A percentile compares a stretch with the other conserved stretches of the same genome.
phyloP scores from a whole-genome alignment of 2,888 invertebrate species.

The Chalcis sispes region DNA sequence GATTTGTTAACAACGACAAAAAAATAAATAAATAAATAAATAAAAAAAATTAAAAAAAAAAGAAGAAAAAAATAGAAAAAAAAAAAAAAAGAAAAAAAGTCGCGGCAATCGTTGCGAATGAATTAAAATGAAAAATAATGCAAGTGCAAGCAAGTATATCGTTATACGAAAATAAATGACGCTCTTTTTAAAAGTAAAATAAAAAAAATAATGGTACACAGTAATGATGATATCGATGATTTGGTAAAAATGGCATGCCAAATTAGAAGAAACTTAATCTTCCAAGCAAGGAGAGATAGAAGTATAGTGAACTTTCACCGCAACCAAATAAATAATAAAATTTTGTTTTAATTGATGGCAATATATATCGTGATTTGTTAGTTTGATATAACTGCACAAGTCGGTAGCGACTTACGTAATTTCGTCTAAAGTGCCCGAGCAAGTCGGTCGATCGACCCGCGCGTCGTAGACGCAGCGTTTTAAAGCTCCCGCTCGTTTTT shows the following conservation, averaged over 20 bases:
- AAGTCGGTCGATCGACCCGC: slow-evolving; percentile 48
- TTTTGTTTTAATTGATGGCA: slow-evolving; percentile 60
- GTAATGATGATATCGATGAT: slow-evolving; percentile 69
- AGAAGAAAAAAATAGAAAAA: too few relatives aligned
- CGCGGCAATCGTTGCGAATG: slow-evolving; percentile 61
- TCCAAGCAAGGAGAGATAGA: slow-evolving; percentile 73
- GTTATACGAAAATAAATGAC: slow-evolving; percentile 65
- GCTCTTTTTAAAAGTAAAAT: slow-evolving; percentile 52
- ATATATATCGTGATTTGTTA: slow-evolving; percentile 69
- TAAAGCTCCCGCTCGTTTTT: too few relatives aligned
- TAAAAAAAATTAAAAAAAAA: too few relatives aligned
- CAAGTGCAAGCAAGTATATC: slow-evolving; percentile 68
- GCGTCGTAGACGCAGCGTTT: slow-evolving; percentile 69
- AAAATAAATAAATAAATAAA: too few relatives aligned
- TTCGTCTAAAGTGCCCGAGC: slow-evolving; percentile 51
- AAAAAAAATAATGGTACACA: slow-evolving; percentile 46
- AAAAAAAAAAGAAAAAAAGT: too few relatives aligned
- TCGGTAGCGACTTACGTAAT: slow-evolving; percentile 68
- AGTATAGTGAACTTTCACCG: slow-evolving; percentile 73
- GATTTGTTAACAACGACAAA: slow-evolving; percentile 34
- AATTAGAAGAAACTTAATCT: slow-evolving; percentile 75
- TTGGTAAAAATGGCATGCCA: slow-evolving; percentile 73
- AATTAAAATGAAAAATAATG: slow-evolving; percentile 66
- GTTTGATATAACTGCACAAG: slow-evolving; percentile 76
- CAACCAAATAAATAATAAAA: slow-evolving; percentile 70